These are phyloP conservation scores for Spilarctia lutea DNA, from an alignment of 2,888 invertebrate species.

Conservation along the genomic window DNA sequence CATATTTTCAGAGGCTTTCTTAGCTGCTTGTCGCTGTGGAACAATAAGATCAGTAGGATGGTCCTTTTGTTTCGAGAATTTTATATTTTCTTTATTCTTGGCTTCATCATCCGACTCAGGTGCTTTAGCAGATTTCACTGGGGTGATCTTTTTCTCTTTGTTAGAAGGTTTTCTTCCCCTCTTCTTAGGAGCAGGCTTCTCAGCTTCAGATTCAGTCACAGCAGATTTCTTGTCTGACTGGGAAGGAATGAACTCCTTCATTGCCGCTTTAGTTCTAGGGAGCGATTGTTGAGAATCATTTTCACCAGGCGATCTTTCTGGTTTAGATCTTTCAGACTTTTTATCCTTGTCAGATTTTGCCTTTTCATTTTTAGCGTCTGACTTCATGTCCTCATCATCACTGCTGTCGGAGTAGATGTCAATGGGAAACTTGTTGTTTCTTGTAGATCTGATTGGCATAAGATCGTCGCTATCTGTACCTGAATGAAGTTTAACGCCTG, in stretches of 20 bases:
- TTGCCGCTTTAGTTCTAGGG: constrained; percentile 93
- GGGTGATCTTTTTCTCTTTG: constrained; percentile 73
- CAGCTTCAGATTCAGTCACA: constrained; percentile 62
- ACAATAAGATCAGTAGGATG: constrained; percentile 94
- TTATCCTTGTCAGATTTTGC: constrained; percentile 83
- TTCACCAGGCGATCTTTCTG: constrained; percentile 87
- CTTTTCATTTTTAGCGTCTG: constrained; percentile 72
- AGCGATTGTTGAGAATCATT: constrained; percentile 90
- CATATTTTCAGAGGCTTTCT: constrained; percentile 96
- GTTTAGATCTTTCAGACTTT: constrained; percentile 84
- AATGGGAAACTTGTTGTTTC: constrained; percentile 87
- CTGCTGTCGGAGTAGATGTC: constrained; percentile 95
- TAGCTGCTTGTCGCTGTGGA: constrained; percentile 96
- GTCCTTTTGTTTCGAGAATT: constrained; percentile 82
- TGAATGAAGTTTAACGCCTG: constrained; percentile 85
- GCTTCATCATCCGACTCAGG: constrained; percentile 77
- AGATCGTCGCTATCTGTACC: constrained; percentile 93
- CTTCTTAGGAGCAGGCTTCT: constrained; percentile 76
- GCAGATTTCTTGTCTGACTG: constrained; percentile 72
- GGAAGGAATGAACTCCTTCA: constrained; percentile 92
- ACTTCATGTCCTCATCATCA: constrained; percentile 86
- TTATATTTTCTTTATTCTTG: constrained; percentile 82
- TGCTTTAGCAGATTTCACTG: constrained; percentile 60
- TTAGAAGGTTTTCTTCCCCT: constrained; percentile 81
- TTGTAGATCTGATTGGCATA: constrained; percentile 87